A percentile compares a stretch with the other conserved stretches of the same genome.
Evolutionary conservation across 2,888 invertebrate species (phyloP).

Genomic region (Sycophila texana): DNA sequence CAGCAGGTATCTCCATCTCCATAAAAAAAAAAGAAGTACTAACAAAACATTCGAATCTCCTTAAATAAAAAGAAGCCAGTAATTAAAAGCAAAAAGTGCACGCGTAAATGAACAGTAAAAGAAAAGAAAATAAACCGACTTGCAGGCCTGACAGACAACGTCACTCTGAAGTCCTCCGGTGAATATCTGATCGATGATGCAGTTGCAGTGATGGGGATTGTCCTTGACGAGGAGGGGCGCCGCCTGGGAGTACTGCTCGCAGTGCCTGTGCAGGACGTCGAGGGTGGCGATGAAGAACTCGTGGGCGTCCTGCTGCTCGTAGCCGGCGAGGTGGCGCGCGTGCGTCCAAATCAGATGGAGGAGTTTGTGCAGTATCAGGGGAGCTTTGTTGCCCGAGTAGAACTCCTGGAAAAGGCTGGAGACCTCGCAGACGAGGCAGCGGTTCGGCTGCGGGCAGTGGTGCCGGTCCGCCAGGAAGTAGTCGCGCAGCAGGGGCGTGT

Average conservation of each 20-base stretch:
- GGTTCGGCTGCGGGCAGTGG: slow-evolving; percentile 86
- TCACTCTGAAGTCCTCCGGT: slow-evolving; percentile 97
- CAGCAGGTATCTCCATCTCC: too few species aligned
- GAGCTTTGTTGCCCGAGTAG: slow-evolving; percentile 92
- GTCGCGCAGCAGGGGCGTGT: slow-evolving; percentile 95
- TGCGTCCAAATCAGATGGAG: slow-evolving; percentile 98
- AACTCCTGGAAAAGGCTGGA: slow-evolving; percentile 97
- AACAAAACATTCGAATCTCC: too few species aligned
- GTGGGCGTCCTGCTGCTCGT: slow-evolving; percentile 98
- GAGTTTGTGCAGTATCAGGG: slow-evolving; percentile 91
- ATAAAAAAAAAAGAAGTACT: too few species aligned
- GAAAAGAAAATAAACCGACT: slow-evolving; percentile 77
- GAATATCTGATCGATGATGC: slow-evolving; percentile 98
- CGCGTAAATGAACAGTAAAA: neutral
- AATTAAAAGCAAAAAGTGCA: slow-evolving; percentile 11
- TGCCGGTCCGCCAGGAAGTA: slow-evolving; percentile 97
- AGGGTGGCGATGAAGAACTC: slow-evolving; percentile 98
- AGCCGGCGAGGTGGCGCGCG: slow-evolving; percentile 94
- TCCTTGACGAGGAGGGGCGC: slow-evolving; percentile 73
- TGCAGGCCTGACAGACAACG: slow-evolving; percentile 96
- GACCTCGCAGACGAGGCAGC: slow-evolving; percentile 96
- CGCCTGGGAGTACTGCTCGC: slow-evolving; percentile 70
- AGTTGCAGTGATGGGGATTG: slow-evolving; percentile 84
- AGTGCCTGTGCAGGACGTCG: slow-evolving; percentile 93
- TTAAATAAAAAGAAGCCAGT: neutral